phyloP scores from a whole-genome alignment of 2,888 invertebrate genomes.

The Eurytoma californica region DNA sequence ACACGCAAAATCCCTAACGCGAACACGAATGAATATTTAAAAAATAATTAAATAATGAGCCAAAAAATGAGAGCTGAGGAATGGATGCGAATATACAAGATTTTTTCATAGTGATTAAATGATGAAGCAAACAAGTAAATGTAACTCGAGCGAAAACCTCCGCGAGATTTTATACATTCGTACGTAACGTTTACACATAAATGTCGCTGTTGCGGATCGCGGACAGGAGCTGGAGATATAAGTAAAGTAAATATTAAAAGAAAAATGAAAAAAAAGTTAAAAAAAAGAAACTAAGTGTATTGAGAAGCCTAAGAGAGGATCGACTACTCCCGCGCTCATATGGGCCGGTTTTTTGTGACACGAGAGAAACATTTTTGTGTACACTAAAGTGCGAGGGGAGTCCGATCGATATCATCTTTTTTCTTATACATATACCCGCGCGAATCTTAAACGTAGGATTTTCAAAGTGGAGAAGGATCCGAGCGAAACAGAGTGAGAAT shows the following conservation, averaged over 20 bases:
- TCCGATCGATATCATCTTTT: constrained; percentile 46
- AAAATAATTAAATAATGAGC: constrained; percentile 21
- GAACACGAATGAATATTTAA: constrained; percentile 20
- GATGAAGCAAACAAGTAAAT: constrained; percentile 39
- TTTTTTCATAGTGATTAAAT: constrained; percentile 48
- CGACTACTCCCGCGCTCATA: constrained; percentile 28
- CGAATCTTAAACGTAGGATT: constrained; percentile 31
- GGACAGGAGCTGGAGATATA: constrained; percentile 58
- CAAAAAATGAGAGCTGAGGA: constrained; percentile 22
- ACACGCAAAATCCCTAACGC: constrained; percentile 35
- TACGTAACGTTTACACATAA: constrained; percentile 69
- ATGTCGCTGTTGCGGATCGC: constrained; percentile 60
- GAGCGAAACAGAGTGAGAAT: constrained; percentile 53
- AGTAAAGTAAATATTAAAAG: constrained; percentile 27
- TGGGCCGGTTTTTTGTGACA: constrained; percentile 31
- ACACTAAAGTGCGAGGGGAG: constrained; percentile 12
- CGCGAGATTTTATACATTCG: constrained; percentile 74
- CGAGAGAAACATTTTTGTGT: constrained; percentile 24
- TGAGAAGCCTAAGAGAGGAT: constrained; percentile 51
- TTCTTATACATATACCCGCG: constrained; percentile 32
- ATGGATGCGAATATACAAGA: constrained; percentile 17
- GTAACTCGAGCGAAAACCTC: constrained; percentile 43
- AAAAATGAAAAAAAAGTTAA: constrained; percentile 17
- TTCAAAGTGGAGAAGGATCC: constrained; percentile 34
- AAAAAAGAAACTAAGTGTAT: constrained; percentile 32